Percentiles rank a stretch among this genome's conserved stretches.
These are phyloP conservation scores for Rhodinocichla rosea DNA, from an alignment of 2,113 vertebrate genomes.

Conservation along the genomic window DNA sequence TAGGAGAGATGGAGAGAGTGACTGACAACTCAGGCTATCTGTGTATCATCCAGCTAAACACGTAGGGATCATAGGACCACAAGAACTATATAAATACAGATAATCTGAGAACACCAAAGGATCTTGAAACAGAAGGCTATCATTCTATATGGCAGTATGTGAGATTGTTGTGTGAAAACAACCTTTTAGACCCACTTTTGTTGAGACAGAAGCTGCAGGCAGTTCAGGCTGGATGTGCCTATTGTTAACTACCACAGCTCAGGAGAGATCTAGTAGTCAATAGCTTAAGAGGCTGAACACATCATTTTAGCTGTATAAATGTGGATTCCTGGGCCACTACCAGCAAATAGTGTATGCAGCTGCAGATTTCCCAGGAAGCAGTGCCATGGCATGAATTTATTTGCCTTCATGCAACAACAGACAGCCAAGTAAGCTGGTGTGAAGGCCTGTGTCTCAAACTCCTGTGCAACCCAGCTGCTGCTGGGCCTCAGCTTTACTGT, in stretches of 20 bases:
- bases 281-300: background rate
- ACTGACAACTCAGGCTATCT: slow-evolving; percentile 33
- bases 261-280: background rate
- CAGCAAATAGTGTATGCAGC: background rate
- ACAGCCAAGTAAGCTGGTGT: background rate
- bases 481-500: background rate
- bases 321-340: background rate
- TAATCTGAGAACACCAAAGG: background rate
- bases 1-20: background rate
- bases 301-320: background rate
- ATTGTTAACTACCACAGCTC: background rate
- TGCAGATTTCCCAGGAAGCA: background rate
- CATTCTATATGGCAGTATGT: background rate
- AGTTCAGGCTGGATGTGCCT: background rate
- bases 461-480: background rate
- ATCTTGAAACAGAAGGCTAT: background rate
- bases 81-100: slow-evolving; percentile 17
- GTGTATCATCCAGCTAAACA: slow-evolving; percentile 11
- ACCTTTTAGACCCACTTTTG: background rate
- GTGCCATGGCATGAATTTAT: background rate
- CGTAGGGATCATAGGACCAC: background rate
- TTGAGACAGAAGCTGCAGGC: background rate
- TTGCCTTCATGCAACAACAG: background rate
- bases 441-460: background rate
- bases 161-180: background rate